A percentile compares a stretch with the other conserved stretches of the same genome.
These are phyloP conservation scores for Ethmia dodecea DNA, from an alignment of 2,888 invertebrate genomes.

Conservation along the genomic window DNA sequence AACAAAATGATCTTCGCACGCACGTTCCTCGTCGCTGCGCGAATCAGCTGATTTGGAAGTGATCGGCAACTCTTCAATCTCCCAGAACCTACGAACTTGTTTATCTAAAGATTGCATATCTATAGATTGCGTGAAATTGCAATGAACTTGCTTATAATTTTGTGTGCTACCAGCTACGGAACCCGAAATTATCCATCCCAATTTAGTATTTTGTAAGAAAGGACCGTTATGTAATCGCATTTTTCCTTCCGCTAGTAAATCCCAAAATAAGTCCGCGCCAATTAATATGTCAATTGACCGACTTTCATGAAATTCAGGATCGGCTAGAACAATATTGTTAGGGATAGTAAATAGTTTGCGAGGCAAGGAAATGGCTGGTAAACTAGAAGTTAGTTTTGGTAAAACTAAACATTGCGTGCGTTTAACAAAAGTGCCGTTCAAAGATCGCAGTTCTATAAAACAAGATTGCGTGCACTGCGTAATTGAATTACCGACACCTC, in stretches of 20 bases:
- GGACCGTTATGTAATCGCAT: conserved; percentile 11
- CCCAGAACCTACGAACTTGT: conserved; percentile 13
- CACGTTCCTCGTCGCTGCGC: conserved; percentile 7
- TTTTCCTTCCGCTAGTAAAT: conserved; percentile 9
- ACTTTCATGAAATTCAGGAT: conserved; percentile 1
- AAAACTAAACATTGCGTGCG: conserved; percentile 1
- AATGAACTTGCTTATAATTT: conserved; percentile 1
- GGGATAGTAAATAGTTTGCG: conserved; percentile 2
- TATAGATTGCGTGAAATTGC: not conserved
- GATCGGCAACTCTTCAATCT: conserved; percentile 8
- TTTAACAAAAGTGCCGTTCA: not conserved
- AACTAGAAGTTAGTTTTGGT: conserved; percentile 8
- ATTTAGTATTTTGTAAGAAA: conserved; percentile 10
- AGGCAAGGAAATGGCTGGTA: conserved; percentile 13
- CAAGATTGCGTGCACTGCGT: not conserved
- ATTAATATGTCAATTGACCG: conserved; percentile 13
- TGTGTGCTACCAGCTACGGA: conserved; percentile 2
- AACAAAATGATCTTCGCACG: conserved; percentile 9
- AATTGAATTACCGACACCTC: conserved; percentile 9
- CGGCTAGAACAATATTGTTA: not conserved
- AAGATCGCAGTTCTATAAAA: not conserved
- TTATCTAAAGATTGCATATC: conserved; percentile 3
- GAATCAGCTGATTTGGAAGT: conserved; percentile 3
- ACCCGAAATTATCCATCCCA: conserved; percentile 16
- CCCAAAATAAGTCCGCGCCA: conserved; percentile 16